Base-by-base conservation (phyloP, 2,888 invertebrate species). In the Thereva nobilitata region DNA sequence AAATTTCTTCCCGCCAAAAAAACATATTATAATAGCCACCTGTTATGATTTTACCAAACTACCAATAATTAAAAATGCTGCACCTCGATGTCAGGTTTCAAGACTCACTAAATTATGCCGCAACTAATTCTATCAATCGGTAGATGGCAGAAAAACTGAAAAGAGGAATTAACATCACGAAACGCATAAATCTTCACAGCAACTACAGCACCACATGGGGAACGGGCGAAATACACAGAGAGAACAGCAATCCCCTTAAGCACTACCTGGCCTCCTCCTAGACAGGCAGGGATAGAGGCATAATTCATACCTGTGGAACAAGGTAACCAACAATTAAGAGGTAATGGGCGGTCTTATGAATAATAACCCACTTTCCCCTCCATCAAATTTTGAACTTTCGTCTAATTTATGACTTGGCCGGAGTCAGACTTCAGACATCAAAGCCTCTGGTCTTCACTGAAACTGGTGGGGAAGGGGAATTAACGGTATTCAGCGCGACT, bases 121-220 rank as follows among this genome's bases (percentile, higher is more conserved):
- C 8, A 2, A 40, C 35, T 53, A 38, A 23, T n/a, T 44, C 57
- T 40, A 56, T 35, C 41, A 47, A 47, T 45, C 68, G 55, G 35
- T 67, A 68, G 68, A 67, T 66, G 68, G 67, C 68, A 59, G 50
- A 55, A 37, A n/a, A 50, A 37, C 6, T 10, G 41, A 10, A 40
- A 56, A 50, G 41, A 40, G 7, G 68, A 63, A 56, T 61, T 47
- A 50, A 23, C 34, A 8, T 47, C 6, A 34, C 42, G n/a, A 7
- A 9, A 42, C 7, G 7, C n/a, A 9, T 2, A 3, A n/a, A 9
- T 42, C n/a, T 42, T 42, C 42, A 42, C 8, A 42, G 42, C 7
- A n/a, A 7, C 3, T 42, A 4, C 42, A 42, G 8, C 7, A 9
- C n/a, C 42, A 42, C 7, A 42, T 9, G 7, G n/a, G 10, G 12